Conservation (phyloP, 2,113 vertebrate species). For the Psilopogon haemacephalus region DNA sequence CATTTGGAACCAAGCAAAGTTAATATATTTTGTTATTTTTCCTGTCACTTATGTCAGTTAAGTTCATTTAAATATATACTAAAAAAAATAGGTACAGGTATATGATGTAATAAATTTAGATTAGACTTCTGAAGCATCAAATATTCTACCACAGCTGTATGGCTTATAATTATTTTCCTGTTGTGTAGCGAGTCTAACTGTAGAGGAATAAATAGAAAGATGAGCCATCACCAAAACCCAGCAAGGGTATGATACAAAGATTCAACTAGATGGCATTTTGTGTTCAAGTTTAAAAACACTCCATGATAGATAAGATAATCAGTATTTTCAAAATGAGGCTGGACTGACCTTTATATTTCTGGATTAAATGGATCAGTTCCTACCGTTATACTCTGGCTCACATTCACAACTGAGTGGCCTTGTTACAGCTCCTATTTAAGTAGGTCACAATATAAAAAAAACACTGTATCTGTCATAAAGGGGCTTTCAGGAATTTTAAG, state of each 20-base stretch:
- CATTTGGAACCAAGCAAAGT: background rate
- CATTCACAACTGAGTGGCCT: background rate
- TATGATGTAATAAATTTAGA: background rate
- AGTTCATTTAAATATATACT: background rate
- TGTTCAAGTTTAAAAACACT: background rate
- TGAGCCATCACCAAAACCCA: background rate
- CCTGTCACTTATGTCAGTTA: background rate
- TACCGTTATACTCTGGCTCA: background rate
- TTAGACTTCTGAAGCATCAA: background rate
- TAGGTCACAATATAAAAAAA: background rate
- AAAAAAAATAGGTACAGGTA: background rate
- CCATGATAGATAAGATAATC: background rate
- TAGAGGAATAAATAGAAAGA: background rate
- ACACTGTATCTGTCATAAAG: background rate
- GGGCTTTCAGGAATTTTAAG: background rate
- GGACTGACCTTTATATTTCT: background rate
- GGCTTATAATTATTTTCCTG: background rate
- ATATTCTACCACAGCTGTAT: background rate
- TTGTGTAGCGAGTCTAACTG: background rate
- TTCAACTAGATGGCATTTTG: background rate
- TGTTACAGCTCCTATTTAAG: conserved; percentile 8
- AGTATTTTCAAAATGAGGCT: background rate
- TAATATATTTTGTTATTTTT: background rate
- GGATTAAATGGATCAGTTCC: background rate
- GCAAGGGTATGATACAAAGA: background rate